Conservation (phyloP, 2,113 vertebrate species). For the Sinocyclocheilus rhinocerous region DNA sequence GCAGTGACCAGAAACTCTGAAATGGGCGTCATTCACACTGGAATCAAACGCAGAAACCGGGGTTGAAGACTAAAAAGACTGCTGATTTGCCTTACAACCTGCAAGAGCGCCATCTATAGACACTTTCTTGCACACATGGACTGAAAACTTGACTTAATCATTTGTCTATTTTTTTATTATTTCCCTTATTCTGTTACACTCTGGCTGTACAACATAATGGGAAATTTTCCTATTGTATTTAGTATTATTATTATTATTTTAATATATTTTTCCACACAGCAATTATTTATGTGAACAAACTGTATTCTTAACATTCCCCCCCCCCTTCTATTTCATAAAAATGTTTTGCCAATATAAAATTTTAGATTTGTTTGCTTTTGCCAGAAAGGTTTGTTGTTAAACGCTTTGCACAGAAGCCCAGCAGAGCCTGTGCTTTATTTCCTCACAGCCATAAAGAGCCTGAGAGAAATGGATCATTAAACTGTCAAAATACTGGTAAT, state of each 20-base stretch:
- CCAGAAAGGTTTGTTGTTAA: not conserved
- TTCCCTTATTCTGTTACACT: not conserved
- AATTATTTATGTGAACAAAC: not conserved
- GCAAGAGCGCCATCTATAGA: conserved; percentile 1
- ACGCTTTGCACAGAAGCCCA: not conserved
- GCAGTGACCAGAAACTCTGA: conserved; percentile 43
- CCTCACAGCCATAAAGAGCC: not conserved
- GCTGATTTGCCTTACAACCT: not conserved
- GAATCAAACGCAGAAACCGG: not conserved
- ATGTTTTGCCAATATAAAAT: not conserved
- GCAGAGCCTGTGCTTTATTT: not conserved
- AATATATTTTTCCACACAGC: not conserved
- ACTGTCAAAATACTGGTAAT: conserved; percentile 1
- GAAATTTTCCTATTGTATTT: not conserved
- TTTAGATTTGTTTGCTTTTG: not conserved
- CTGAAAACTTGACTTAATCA: not conserved
- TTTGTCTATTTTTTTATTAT: conserved; percentile 5
- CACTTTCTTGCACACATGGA: not conserved
- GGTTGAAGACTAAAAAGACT: not conserved
- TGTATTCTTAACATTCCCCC: not conserved
- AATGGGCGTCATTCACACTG: not conserved
- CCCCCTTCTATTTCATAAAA: not conserved
- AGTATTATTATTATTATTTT: not conserved
- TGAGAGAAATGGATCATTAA: not conserved
- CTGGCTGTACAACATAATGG: not conserved